These are phyloP conservation scores for Philypnodon macrostomus DNA, from an alignment of 2,797 vertebrate species.

Conservation along the genomic window DNA sequence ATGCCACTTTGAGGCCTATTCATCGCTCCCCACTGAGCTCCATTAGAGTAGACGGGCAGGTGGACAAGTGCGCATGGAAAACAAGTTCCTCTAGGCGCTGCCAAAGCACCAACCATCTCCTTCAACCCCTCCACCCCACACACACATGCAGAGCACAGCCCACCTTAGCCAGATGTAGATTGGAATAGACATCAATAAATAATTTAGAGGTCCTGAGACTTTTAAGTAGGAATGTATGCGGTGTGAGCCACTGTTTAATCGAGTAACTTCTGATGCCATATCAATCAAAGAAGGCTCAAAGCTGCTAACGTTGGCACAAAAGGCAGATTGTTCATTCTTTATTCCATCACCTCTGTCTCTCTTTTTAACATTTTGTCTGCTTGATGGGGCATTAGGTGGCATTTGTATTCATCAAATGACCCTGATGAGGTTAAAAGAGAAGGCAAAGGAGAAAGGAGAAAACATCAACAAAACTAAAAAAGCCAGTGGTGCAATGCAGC, in stretches of 20 bases:
- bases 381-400: slow-evolving; percentile 59
- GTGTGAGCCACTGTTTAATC: slow-evolving; percentile 80
- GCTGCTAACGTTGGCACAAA: slow-evolving; percentile 77
- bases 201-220: slow-evolving; percentile 89
- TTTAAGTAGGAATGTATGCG: slow-evolving; percentile 93
- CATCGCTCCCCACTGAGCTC: slow-evolving; percentile 74
- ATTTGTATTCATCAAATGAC: slow-evolving; percentile 74
- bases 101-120: slow-evolving; percentile 37
- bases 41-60: slow-evolving; percentile 78
- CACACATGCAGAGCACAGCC: slow-evolving; percentile 43
- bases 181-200: slow-evolving; percentile 96
- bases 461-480: slow-evolving; percentile 4
- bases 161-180: slow-evolving; percentile 83
- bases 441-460: slow-evolving; percentile 8
- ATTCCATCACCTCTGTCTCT: slow-evolving; percentile 45
- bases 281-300: slow-evolving; percentile 77
- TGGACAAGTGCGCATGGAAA: slow-evolving; percentile 86
- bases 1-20: slow-evolving; percentile 62
- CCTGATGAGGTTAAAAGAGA: slow-evolving; percentile 36
- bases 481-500: slow-evolving; percentile 45
- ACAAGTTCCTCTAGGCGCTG: slow-evolving; percentile 84
- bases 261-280: slow-evolving; percentile 76
- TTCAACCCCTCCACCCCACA: slow-evolving; percentile 25
- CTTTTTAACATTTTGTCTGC: slow-evolving; percentile 45
- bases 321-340: slow-evolving; percentile 25